Evolutionary conservation across 1,140 invertebrate species (phyloP), one percentile per base, ranked within the genome.

Genomic region (Trigoniulus corallinus): DNA sequence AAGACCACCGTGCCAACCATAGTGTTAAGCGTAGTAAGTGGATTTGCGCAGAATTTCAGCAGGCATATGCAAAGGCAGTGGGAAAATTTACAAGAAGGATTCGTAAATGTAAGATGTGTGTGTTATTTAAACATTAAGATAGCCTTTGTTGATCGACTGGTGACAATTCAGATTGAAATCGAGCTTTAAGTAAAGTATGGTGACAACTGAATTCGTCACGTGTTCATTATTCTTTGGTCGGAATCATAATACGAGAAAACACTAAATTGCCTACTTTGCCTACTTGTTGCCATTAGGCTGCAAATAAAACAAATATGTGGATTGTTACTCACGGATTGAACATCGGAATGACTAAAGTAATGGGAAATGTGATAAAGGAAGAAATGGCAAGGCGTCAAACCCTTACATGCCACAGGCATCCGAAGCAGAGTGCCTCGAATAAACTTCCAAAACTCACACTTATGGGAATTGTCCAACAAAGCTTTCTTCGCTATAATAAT

Each of bases 291-390:
- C 21, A 23, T 52, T 22, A 61, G 57, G 58, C 61, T 12, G 66
- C 67, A 3, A 67, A 68, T 44, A 61, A 66, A 15, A 67, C 68
- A 18, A 60, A 64, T 42, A 67, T 69, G 64, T 70, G 67, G 67
- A 65, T 70, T n/a, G 44, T 69, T 7, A 69, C 67, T 0, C 63
- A 65, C 54, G 68, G 68, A 4, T 39, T 66, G 10, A 63, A 69
- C 54, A 50, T 54, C 23, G 65, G 64, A 0, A 55, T 68, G 1
- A 57, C 63, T 3, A 62, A 65, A 52, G 52, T 66, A 20, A 63
- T 70, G 39, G 67, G 67, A 0, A 65, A 70, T 47, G 64, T 66
- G 15, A 59, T 67, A 1, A 27, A 48, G 15, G 58, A 63, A 49
- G 65, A 67, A 51, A 57, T 59, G 21, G 21, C 50, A 21, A 21